phyloP scores from a whole-genome alignment of 2,797 vertebrate species.

The Synaphobranchus kaupii region DNA sequence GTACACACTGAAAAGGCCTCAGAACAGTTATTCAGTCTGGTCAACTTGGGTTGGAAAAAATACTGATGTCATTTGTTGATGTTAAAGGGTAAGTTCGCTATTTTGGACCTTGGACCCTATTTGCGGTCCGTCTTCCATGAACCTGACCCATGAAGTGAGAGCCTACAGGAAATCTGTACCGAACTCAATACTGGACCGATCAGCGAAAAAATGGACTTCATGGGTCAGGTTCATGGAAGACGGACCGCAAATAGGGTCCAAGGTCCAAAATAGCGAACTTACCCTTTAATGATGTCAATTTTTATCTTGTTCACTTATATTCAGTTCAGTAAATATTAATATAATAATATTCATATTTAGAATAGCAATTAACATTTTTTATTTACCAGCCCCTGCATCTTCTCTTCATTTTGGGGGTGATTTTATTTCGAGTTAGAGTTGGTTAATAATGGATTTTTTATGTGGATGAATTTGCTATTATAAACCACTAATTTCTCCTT shows the following conservation, averaged over 20 bases:
- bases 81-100: too few relatives aligned
- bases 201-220: too few relatives aligned
- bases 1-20: neutral
- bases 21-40: neutral
- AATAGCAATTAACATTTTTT: neutral
- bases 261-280: too few relatives aligned
- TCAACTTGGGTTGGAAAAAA: neutral
- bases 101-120: too few relatives aligned
- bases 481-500: neutral
- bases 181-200: too few relatives aligned
- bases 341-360: neutral
- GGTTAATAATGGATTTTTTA: constrained; percentile 1
- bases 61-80: neutral
- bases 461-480: neutral
- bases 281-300: neutral
- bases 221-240: too few relatives aligned
- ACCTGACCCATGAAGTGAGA: too few relatives aligned
- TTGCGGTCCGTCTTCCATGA: too few relatives aligned
- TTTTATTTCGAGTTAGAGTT: neutral
- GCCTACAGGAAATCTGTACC: too few relatives aligned
- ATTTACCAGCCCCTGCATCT: neutral
- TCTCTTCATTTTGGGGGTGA: neutral
- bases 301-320: neutral
- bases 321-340: neutral
- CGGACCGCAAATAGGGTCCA: too few relatives aligned